Evolutionary conservation across 2,797 vertebrate species (phyloP), one percentile per base, ranked within the genome.

Genomic region (Coccyzus lansbergi): DNA sequence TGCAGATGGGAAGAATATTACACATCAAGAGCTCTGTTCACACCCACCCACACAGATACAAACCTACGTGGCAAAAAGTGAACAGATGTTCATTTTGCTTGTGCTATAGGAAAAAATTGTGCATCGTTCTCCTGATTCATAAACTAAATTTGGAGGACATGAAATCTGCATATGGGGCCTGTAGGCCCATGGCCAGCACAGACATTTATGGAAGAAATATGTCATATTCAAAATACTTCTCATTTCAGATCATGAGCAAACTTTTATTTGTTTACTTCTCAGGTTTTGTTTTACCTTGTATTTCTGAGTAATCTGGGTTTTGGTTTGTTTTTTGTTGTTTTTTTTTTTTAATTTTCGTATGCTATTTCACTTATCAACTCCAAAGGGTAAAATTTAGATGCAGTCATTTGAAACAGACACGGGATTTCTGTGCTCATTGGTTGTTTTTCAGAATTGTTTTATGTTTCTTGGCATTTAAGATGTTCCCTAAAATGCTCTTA

Each of bases 41-140:
- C 96, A 97, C 96, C 92, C 93, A 95, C 95, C 92, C 96, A 95
- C 92, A 79, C 89, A 92, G 80, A 97, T 88, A 96, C 90, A 97
- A 97, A 97, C 95, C 97, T 96, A 94, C 65, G 60, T 92, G 93
- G 95, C 95, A 97, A 96, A 96, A 97, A 97, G 85, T 97, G 97
- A 97, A 96, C 97, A 98, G 97, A 97, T 97, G 97, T 97, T 98
- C 96, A 97, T 97, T 98, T 97, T 97, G 95, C 96, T 97, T 97
- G 90, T 97, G 96, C 94, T 95, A 90, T 84, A 93, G 90, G 92
- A 92, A 95, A 60, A 97, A 96, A 93, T 64, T 91, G 83, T 97
- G 83, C 88, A 90, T 97, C 84, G 22, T 97, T 90, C 82, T 96
- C 90, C 94, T 95, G 95, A 97, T 97, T 97, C 95, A 94, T 95